These are phyloP conservation scores for Megaleporinus macrocephalus DNA, from an alignment of 2,113 vertebrate genomes.

Conservation along the genomic window DNA sequence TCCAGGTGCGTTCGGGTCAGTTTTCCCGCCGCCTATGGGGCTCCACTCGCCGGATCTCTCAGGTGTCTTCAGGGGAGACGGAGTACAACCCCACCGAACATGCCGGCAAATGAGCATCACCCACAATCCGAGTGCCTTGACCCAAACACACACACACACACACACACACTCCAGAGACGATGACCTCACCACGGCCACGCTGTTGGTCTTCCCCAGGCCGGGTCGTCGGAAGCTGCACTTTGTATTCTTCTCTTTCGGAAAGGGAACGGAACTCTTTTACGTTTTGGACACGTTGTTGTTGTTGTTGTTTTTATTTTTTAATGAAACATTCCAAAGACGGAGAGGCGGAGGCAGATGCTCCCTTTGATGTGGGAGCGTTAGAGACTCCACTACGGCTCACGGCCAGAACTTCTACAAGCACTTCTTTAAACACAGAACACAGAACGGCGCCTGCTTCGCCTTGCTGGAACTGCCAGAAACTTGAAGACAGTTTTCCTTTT, in stretches of 20 bases:
- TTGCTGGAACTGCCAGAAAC: conserved; percentile 54
- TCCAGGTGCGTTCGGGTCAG: conserved; percentile 77
- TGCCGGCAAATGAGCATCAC: conserved; percentile 64
- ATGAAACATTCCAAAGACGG: conserved; percentile 53
- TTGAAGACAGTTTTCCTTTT: conserved; percentile 61
- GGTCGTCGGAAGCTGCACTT: conserved; percentile 54
- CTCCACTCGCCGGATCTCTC: conserved; percentile 88
- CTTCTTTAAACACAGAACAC: not conserved
- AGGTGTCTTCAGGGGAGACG: conserved; percentile 91
- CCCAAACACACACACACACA: not conserved
- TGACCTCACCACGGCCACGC: not conserved
- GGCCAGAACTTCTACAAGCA: conserved; percentile 7
- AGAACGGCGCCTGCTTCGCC: not conserved
- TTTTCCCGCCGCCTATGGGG: conserved; percentile 89
- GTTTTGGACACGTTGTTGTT: not conserved
- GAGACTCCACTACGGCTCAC: not conserved
- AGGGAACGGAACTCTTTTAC: conserved; percentile 13
- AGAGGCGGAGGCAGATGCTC: not conserved
- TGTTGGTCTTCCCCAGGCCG: conserved; percentile 15
- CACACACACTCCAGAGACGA: conserved; percentile 17
- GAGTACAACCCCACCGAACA: conserved; percentile 85
- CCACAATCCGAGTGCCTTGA: conserved; percentile 6
- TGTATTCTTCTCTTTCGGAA: not conserved
- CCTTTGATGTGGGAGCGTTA: not conserved
- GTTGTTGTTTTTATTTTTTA: conserved; percentile 37